Base-by-base conservation (phyloP, 1,140 invertebrate genomes). In the Camponotus pennsylvanicus region DNA sequence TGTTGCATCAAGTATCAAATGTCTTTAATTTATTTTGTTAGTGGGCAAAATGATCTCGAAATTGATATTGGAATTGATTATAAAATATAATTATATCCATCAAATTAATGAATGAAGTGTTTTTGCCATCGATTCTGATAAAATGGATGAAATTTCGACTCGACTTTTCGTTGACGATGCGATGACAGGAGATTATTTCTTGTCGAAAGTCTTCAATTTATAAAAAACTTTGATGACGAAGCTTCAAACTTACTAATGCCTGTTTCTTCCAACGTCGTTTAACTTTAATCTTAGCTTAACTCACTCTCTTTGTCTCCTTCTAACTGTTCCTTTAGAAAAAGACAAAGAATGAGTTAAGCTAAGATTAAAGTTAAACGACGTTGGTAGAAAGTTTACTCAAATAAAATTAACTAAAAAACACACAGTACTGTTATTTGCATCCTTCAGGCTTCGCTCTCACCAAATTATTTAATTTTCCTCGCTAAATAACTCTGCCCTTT, bases 351-450 rank as follows among this genome's bases (percentile, higher is more conserved):
- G 21, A 21, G 21, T 21, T 21, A 21, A 21, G 21, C 21, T 21
- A 21, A 21, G 21, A 21, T 21, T 21, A 21, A 21, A 21, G 21
- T 21, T 21, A 21, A 21, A 21, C 21, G 21, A 21, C 21, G 21
- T 21, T 21, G 21, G 21, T 21, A 21, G 21, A 21, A 21, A 21
- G 21, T 21, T 21, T 21, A 21, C 6, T 73, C 55, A 49, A 34
- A 15, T 37, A 83, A 37, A 59, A 61, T 83, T 34, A 73, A 45
- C 11, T 57, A 55, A 15, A 11, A 71, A 27, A 27, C 27, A 80
- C 63, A 21, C 5, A 15, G 3, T 71, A 59, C 32, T 11, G 27
- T 57, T 13, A 59, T 73, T 71, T 45, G 34, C 40, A 37, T 27
- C n/a, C 42, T 57, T 3, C 1, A 3, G n/a, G 21, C 13, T 70